Evolutionary conservation across 1,140 invertebrate species (phyloP).

Genomic region (Trigoniulus corallinus): DNA sequence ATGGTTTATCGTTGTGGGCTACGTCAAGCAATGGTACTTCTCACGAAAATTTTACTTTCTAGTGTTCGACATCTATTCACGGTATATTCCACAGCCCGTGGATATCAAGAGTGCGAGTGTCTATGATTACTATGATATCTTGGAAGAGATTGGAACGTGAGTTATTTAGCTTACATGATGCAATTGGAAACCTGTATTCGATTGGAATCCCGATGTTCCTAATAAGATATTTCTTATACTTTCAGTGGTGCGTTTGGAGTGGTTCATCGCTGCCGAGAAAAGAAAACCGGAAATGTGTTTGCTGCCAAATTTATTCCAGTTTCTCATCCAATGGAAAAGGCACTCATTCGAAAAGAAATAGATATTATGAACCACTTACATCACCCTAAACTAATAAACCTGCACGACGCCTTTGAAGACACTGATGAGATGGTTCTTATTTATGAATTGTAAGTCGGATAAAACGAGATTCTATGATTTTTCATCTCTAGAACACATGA

Average conservation of each 20-base stretch:
- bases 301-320: constrained; percentile 99
- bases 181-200: background rate
- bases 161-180: constrained; percentile 4
- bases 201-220: background rate
- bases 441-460: constrained; percentile 83
- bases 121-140: constrained; percentile 94
- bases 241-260: constrained; percentile 86
- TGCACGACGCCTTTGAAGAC: constrained; percentile 98
- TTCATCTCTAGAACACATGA: too few species aligned
- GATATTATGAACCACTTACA: constrained; percentile 98
- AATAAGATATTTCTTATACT: constrained; percentile 6
- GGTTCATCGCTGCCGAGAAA: constrained; percentile 91
- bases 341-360: constrained; percentile 93
- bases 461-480: background rate
- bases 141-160: constrained; percentile 92
- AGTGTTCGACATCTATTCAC: constrained; percentile 94
- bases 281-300: constrained; percentile 88
- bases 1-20: too few species aligned
- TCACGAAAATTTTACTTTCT: constrained; percentile 12
- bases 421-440: constrained; percentile 99
- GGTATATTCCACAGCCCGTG: constrained; percentile 89
- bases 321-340: constrained; percentile 86
- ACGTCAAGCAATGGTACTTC: background rate
- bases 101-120: constrained; percentile 88
- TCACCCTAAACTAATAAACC: constrained; percentile 90